Evolutionary conservation across 2,797 vertebrate genomes (phyloP).

Genomic region (Clarias fuscus): DNA sequence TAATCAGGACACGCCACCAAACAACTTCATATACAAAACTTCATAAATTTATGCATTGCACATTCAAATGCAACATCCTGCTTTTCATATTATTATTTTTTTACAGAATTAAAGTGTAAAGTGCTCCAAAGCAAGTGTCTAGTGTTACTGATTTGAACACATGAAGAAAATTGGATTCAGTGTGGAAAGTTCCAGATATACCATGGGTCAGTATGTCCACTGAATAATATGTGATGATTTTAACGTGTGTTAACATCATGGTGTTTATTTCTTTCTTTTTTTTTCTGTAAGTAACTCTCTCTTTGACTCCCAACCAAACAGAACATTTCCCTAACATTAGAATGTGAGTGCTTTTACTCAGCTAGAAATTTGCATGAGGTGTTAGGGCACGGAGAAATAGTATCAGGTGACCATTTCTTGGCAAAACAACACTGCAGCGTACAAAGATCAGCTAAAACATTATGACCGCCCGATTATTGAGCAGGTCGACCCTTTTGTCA

Average conservation of each 20-base stretch:
- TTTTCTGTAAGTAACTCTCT: not conserved
- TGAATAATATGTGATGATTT: not conserved
- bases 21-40: not conserved
- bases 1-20: not conserved
- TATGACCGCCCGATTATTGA: no score
- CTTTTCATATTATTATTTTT: no score
- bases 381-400: not conserved
- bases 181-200: not conserved
- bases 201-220: no score
- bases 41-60: not conserved
- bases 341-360: not conserved
- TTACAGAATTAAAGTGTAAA: not conserved
- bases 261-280: not conserved
- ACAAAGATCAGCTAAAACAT: no score
- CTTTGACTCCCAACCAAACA: not conserved
- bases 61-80: not conserved
- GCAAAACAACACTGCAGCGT: not conserved
- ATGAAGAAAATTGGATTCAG: not conserved
- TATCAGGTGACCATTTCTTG: not conserved
- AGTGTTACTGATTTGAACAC: not conserved
- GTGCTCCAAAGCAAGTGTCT: not conserved
- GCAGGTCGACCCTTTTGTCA: no score
- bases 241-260: not conserved
- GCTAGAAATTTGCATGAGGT: not conserved
- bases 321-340: not conserved